Percentiles rank a stretch among this genome's conserved stretches.
Conservation (phyloP, 1,140 invertebrate genomes). For the Penaeus chinensis region DNA sequence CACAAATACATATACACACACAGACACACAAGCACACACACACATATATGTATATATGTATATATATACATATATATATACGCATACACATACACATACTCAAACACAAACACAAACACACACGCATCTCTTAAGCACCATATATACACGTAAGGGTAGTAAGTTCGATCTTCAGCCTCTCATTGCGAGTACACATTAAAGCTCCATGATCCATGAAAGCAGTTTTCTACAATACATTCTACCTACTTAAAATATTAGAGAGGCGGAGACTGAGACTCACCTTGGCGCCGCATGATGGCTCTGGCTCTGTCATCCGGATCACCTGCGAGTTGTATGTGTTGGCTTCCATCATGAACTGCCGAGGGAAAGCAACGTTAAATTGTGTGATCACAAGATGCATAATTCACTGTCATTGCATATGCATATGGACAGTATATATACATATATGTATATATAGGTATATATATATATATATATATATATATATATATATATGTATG, state of each 20-base stretch:
- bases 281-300: constrained; percentile 26
- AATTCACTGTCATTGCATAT: too few species aligned
- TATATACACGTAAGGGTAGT: too few species aligned
- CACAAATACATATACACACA: constrained; percentile 16
- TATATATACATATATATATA: constrained; percentile 33
- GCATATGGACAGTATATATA: too few species aligned
- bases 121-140: too few species aligned
- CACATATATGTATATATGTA: constrained; percentile 1
- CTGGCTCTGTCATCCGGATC: constrained; percentile 46
- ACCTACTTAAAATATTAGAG: too few species aligned
- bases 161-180: too few species aligned
- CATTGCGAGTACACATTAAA: too few species aligned
- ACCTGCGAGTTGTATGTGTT: constrained; percentile 28
- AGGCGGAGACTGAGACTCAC: neutral
- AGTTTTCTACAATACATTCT: too few species aligned
- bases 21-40: neutral
- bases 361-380: neutral
- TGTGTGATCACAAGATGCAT: too few species aligned
- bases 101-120: neutral
- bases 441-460: too few species aligned
- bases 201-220: too few species aligned
- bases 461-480: neutral
- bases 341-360: constrained; percentile 18
- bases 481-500: constrained; percentile 1
- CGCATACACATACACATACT: constrained; percentile 16